phyloP scores from a whole-genome alignment of 1,140 invertebrate species.

The Drosophila prosaltans region DNA sequence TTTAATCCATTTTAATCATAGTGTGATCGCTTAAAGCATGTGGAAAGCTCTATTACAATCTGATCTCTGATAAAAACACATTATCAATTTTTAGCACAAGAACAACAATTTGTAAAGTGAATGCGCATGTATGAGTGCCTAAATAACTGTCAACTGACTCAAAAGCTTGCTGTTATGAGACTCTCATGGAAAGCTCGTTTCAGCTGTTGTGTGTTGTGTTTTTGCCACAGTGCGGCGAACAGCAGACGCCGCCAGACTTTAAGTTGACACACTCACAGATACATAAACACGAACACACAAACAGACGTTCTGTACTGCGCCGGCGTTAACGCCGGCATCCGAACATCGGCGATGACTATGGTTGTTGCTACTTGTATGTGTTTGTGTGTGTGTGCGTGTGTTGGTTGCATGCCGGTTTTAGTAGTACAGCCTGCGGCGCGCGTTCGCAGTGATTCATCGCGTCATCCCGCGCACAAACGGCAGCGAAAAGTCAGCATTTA shows the following conservation, averaged over 20 bases:
- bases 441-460: slow-evolving; percentile 41
- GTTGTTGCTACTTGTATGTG: slow-evolving; percentile 13
- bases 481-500: slow-evolving; percentile 6
- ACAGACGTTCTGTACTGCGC: background rate
- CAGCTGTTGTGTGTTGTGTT: too few species aligned
- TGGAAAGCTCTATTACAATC: too few species aligned
- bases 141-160: background rate
- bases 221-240: slow-evolving; percentile 1
- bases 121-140: background rate
- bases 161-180: slow-evolving; percentile 40
- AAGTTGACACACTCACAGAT: slow-evolving; percentile 19
- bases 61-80: background rate
- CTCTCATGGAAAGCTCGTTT: slow-evolving; percentile 25
- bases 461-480: slow-evolving; percentile 1
- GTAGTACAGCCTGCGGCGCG: slow-evolving; percentile 20
- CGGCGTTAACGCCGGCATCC: slow-evolving; percentile 6
- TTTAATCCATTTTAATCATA: too few species aligned
- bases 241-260: slow-evolving; percentile 4
- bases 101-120: background rate
- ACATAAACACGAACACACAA: background rate
- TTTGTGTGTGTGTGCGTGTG: slow-evolving; percentile 31
- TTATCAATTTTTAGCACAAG: background rate
- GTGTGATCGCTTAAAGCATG: too few species aligned
- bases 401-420: slow-evolving; percentile 53
- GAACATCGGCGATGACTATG: slow-evolving; percentile 4